A percentile compares a stretch with the other conserved stretches of the same genome.
Evolutionary conservation across 2,888 invertebrate genomes (phyloP).

Genomic region (Malthinus seriepunctatus): DNA sequence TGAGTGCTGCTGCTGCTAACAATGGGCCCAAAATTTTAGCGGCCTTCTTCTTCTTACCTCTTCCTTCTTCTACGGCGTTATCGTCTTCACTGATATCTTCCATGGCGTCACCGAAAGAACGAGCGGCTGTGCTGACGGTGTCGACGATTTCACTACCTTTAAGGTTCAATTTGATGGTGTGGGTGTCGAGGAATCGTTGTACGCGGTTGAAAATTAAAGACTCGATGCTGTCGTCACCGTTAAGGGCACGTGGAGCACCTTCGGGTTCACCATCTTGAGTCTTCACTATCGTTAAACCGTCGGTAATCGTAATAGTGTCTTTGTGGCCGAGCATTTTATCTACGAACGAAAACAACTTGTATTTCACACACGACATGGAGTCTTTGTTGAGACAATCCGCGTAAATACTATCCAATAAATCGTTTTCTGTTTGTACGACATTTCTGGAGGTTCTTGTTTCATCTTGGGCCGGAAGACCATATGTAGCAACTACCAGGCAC

Average conservation of each 20-base stretch:
- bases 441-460: slow-evolving; percentile 59
- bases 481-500: slow-evolving; percentile 59
- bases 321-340: slow-evolving; percentile 83
- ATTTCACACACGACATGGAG: slow-evolving; percentile 82
- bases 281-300: slow-evolving; percentile 82
- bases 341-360: slow-evolving; percentile 84
- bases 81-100: slow-evolving; percentile 67
- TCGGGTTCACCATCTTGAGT: slow-evolving; percentile 68
- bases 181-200: slow-evolving; percentile 76
- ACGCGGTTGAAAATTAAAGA: slow-evolving; percentile 68
- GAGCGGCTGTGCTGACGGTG: slow-evolving; percentile 77
- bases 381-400: slow-evolving; percentile 81
- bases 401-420: slow-evolving; percentile 76
- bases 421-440: slow-evolving; percentile 71
- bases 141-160: slow-evolving; percentile 83
- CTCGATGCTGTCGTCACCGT: slow-evolving; percentile 68
- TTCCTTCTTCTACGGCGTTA: slow-evolving; percentile 64
- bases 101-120: slow-evolving; percentile 76
- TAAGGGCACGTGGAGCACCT: slow-evolving; percentile 75
- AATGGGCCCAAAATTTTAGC: slow-evolving; percentile 78
- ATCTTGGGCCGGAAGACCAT: slow-evolving; percentile 73
- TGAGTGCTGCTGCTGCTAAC: slow-evolving; percentile 74
- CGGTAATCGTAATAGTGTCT: slow-evolving; percentile 77
- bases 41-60: slow-evolving; percentile 81
- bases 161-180: slow-evolving; percentile 81